A percentile compares a stretch with the other conserved stretches of the same genome.
Evolutionary conservation across 2,113 vertebrate species (phyloP).

Genomic region (Bucco capensis): DNA sequence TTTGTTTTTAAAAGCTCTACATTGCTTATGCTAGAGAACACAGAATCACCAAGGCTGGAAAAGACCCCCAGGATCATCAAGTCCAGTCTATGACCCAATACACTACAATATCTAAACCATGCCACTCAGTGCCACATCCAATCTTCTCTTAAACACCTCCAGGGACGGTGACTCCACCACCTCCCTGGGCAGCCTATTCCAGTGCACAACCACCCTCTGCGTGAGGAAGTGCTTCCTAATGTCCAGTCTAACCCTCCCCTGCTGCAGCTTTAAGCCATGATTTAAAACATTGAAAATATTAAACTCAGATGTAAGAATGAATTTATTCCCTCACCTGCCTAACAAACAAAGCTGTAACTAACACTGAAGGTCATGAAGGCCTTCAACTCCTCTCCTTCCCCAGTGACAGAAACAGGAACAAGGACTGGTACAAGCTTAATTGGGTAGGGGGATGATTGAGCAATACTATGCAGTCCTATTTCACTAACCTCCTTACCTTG

Average conservation of each 20-base stretch:
- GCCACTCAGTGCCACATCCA: too few relatives aligned
- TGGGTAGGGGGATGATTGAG: not conserved
- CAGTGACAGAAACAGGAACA: not conserved
- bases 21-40: not conserved
- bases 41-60: too few relatives aligned
- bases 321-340: not conserved
- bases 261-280: too few relatives aligned
- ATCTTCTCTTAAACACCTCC: too few relatives aligned
- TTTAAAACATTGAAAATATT: not conserved
- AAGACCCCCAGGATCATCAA: too few relatives aligned
- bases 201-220: too few relatives aligned
- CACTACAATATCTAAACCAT: too few relatives aligned
- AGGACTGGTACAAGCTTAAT: not conserved
- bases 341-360: not conserved
- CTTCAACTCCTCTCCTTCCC: rapidly evolving
- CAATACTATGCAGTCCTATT: not conserved
- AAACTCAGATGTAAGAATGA: not conserved
- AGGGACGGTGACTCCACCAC: too few relatives aligned
- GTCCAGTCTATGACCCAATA: too few relatives aligned
- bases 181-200: too few relatives aligned
- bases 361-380: not conserved
- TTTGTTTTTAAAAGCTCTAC: not conserved
- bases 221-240: too few relatives aligned
- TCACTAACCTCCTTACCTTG: not conserved
- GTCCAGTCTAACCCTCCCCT: too few relatives aligned